Percentiles rank a stretch among this genome's conserved stretches.
Conservation (phyloP, 64 coral and sea anemone genomes). For the Dendronephthya gigantea region DNA sequence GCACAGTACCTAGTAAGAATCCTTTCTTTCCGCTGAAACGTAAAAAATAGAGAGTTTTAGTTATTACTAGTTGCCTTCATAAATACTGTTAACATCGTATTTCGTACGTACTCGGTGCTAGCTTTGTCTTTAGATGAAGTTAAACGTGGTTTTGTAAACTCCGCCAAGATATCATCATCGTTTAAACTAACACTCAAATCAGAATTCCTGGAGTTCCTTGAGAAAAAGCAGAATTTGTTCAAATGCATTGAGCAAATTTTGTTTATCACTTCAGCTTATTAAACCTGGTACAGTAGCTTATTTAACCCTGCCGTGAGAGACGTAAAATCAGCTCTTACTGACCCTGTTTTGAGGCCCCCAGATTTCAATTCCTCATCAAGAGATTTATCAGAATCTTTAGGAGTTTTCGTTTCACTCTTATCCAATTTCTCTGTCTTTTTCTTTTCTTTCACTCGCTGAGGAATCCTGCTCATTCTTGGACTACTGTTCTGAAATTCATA, state of each 20-base stretch:
- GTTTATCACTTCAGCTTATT: no score
- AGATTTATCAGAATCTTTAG: background rate
- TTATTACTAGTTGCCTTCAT: no score
- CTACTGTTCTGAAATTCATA: constrained; percentile 3
- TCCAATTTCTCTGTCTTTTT: background rate
- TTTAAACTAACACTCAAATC: constrained; percentile 6
- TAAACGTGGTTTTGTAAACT: background rate
- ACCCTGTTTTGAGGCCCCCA: background rate
- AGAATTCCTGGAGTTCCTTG: no score
- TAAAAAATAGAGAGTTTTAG: no score
- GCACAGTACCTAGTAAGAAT: no score
- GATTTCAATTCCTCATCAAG: background rate
- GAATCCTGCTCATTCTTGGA: background rate
- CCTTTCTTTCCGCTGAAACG: no score
- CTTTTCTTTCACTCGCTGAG: constrained; percentile 10
- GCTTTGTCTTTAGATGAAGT: background rate
- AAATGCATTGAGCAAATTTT: no score
- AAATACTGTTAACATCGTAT: no score
- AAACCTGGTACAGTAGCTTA: no score
- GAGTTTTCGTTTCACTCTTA: background rate
- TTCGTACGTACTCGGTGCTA: background rate
- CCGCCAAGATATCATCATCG: background rate
- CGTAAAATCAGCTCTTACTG: background rate
- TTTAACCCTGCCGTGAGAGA: no score
- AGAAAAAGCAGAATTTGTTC: no score